These are phyloP conservation scores for Mustela lutreola DNA, from an alignment of 2,113 vertebrate genomes.

Conservation along the genomic window DNA sequence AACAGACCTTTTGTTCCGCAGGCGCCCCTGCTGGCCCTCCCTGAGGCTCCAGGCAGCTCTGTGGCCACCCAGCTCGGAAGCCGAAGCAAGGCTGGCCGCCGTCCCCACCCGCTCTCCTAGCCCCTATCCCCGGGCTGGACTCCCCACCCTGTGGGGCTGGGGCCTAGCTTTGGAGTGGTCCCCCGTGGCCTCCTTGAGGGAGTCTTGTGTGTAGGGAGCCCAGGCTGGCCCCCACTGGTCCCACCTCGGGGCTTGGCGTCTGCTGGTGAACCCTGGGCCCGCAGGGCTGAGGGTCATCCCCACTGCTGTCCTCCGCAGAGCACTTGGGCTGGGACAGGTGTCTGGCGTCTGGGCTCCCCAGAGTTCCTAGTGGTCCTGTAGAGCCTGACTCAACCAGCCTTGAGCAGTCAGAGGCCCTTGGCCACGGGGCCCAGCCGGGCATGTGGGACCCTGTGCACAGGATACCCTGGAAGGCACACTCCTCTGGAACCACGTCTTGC, in stretches of 20 bases:
- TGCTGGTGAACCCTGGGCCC: background rate
- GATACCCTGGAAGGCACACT: background rate
- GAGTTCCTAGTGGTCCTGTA: background rate
- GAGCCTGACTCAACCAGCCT: background rate
- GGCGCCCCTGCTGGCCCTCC: background rate
- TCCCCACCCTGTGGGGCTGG: background rate
- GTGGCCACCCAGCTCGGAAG: background rate
- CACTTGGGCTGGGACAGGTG: accelerated
- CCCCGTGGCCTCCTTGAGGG: background rate
- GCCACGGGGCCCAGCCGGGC: no score
- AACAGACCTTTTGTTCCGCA: background rate
- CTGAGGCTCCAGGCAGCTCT: background rate
- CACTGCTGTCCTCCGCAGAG: no score
- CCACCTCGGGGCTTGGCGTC: background rate
- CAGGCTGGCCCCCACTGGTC: background rate
- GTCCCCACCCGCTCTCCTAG: background rate
- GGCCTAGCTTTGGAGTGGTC: background rate
- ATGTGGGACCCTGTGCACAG: background rate
- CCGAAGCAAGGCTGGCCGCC: background rate
- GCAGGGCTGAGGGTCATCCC: background rate
- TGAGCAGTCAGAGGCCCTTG: background rate
- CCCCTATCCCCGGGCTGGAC: accelerated
- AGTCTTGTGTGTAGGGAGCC: no score
- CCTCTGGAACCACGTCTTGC: background rate
- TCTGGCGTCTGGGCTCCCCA: background rate